These are phyloP conservation scores for Sclerurus mexicanus DNA, from an alignment of 2,113 vertebrate species.

Conservation along the genomic window DNA sequence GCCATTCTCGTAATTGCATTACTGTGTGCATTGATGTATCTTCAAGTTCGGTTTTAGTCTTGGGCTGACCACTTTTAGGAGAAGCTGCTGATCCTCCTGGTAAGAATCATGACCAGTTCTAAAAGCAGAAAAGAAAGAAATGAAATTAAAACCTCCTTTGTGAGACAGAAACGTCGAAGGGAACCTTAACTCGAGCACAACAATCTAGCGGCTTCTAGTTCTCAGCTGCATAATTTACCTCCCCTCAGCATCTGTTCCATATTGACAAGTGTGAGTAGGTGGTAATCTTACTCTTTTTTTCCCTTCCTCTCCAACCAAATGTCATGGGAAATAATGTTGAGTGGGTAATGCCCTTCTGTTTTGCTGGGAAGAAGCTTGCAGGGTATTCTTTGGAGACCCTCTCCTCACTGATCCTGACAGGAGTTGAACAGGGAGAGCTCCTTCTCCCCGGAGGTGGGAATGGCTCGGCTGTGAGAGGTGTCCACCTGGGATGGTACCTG, in stretches of 20 bases:
- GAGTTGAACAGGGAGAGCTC: constrained; percentile 33
- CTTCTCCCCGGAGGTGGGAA: background rate
- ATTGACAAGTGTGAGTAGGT: constrained; percentile 55
- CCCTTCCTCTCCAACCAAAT: constrained; percentile 50
- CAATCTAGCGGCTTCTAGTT: constrained; percentile 4
- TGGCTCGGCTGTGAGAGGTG: background rate
- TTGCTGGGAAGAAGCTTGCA: constrained; percentile 35
- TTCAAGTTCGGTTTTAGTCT: background rate
- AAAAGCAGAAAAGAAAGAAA: background rate
- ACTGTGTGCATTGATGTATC: background rate
- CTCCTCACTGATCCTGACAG: constrained; percentile 3
- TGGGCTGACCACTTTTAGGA: background rate
- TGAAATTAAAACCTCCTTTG: background rate
- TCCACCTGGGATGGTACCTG: background rate
- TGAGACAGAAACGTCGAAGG: background rate
- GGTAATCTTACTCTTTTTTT: background rate
- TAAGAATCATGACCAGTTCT: background rate
- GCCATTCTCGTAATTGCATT: background rate
- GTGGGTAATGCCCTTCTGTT: constrained; percentile 60
- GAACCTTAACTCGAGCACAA: constrained; percentile 10
- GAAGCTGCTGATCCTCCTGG: background rate
- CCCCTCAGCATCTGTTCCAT: constrained; percentile 48
- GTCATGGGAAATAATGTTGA: constrained; percentile 55
- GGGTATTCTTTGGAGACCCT: constrained; percentile 42
- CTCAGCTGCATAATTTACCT: constrained; percentile 54